phyloP scores from a whole-genome alignment of 2,888 invertebrate genomes.

The Lithodes maja region DNA sequence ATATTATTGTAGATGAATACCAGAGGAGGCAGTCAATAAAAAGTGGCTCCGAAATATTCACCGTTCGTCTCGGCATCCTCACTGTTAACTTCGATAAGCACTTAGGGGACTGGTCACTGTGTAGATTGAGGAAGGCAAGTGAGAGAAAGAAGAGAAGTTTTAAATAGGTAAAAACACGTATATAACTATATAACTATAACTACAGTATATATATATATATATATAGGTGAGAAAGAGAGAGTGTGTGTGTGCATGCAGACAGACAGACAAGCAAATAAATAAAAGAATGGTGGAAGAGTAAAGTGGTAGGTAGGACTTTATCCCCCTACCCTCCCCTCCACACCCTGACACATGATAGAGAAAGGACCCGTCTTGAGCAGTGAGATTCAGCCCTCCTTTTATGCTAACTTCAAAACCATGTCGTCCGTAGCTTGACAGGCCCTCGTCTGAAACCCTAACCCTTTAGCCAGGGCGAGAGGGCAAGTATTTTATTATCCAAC shows the following conservation, averaged over 20 bases:
- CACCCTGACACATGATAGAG: not conserved
- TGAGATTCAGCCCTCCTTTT: constrained; percentile 53
- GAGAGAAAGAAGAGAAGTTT: not conserved
- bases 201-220: too few relatives aligned
- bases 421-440: constrained; percentile 51
- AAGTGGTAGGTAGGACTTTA: not conserved
- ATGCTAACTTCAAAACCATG: constrained; percentile 54
- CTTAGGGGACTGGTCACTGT: not conserved
- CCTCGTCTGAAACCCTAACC: constrained; percentile 61
- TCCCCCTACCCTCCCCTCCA: not conserved
- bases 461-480: constrained; percentile 13
- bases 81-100: not conserved
- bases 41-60: not conserved
- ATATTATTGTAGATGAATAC: not conserved
- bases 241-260: not conserved
- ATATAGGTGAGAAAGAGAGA: too few relatives aligned
- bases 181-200: too few relatives aligned
- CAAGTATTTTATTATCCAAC: too few relatives aligned
- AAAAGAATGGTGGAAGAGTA: not conserved
- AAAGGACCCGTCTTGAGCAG: constrained; percentile 29
- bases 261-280: not conserved
- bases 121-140: not conserved
- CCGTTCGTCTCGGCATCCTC: not conserved
- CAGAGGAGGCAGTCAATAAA: not conserved
- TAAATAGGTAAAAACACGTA: not conserved